Base-by-base conservation (phyloP, 2,113 vertebrate species). In the Nesogale talazaci region DNA sequence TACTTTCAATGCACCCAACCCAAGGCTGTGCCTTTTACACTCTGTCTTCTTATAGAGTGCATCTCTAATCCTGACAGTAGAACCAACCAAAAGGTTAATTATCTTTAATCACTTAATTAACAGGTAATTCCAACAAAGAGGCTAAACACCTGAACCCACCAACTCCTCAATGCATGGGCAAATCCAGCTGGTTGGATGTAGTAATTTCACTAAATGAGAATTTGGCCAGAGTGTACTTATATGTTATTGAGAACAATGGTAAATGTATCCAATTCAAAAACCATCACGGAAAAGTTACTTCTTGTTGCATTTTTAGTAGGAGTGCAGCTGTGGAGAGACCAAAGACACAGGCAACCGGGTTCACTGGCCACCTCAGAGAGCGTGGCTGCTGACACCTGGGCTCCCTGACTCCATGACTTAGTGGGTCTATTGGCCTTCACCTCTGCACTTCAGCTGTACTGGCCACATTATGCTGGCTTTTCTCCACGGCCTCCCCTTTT, bases 91-190 rank as follows among this genome's bases (percentile, higher is more conserved):
- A 96, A 96, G 78, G 87, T 82, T 93, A 94, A 92, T 96, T 93
- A 92, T 85, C 80, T 86, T 91, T 95, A 94, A 92, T 92, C 80
- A 63, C 87, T 77, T 87, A 89, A 93, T 95, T 94, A 95, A 93
- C 89, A 92, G 94, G 87, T 90, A 94, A 95, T 97, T 96, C 70
- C 88, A 80, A 94, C 75, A 90, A 88, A 91, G 89, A 92, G n/a
- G 36, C 65, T 92, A 72, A 80, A 78, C 85, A 95, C 82, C 89
- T 94, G 93, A 93, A 96, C 76, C 75, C 82, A 69, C 52, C 6
- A 75, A 86, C 4, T 91, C 81, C 38, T 91, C 72, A 88, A 38
- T 93, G 61, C 40, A 29, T 40, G 83, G n/a, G 61, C n/a, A 87
- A 67, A 92, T 46, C 78, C 89, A 91, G n/a, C 59, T 87, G 57